These are phyloP conservation scores for Hiodon alosoides DNA, from an alignment of 2,113 vertebrate genomes.

Conservation along the genomic window DNA sequence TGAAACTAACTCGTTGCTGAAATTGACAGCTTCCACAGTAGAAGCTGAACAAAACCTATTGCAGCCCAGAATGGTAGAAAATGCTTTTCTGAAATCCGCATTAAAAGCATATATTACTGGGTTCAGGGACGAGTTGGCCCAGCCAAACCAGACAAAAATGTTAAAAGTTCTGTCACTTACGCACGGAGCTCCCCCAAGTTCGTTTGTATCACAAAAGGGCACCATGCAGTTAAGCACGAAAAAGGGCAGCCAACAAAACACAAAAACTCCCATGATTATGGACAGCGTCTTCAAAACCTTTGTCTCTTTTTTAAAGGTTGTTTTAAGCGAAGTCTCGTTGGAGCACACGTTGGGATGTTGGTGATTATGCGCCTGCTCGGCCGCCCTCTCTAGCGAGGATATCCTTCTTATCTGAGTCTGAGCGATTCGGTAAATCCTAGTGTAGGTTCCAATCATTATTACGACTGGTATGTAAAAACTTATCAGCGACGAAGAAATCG, in stretches of 20 bases:
- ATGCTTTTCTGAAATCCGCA: constrained; percentile 66
- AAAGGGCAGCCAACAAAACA: constrained; percentile 77
- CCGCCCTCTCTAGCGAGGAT: constrained; percentile 64
- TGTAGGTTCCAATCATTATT: constrained; percentile 72
- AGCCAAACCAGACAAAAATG: constrained; percentile 75
- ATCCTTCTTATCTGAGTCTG: constrained; percentile 71
- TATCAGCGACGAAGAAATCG: constrained; percentile 60
- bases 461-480: constrained; percentile 65
- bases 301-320: constrained; percentile 69
- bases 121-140: constrained; percentile 75
- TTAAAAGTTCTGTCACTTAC: constrained; percentile 69
- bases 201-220: constrained; percentile 62
- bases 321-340: constrained; percentile 59
- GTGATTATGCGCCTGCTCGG: constrained; percentile 43
- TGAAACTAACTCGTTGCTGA: constrained; percentile 68
- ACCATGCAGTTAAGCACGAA: constrained; percentile 75
- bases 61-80: constrained; percentile 67
- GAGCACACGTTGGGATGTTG: constrained; percentile 33
- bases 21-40: constrained; percentile 61
- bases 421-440: constrained; percentile 71
- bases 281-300: constrained; percentile 75
- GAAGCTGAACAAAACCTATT: constrained; percentile 50
- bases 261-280: constrained; percentile 75
- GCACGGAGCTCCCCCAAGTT: constrained; percentile 44
- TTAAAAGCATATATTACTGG: constrained; percentile 77